Evolutionary conservation across 2,113 vertebrate genomes (phyloP), one percentile per base, ranked within the genome.

Genomic region (Zosterops borbonicus): DNA sequence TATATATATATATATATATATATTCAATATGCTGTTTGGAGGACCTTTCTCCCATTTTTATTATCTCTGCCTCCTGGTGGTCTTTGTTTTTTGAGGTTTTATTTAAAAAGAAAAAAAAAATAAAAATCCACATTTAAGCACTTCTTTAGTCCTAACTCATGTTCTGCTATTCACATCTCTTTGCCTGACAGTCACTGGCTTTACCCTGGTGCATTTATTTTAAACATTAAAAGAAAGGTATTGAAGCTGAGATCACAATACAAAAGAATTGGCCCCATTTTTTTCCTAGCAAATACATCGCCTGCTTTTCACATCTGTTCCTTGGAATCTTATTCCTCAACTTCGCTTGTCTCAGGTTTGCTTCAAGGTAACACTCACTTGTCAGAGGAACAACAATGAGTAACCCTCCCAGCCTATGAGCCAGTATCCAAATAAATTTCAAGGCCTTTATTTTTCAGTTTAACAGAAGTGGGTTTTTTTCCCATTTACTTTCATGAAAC

Each of bases 41-140:
- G 44, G 15, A 80, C 44, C 37, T 87, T 88, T 42, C 65, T 92
- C 41, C 77, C 15, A 76, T 67, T 82, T 76, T 83, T 86, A 85
- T 94, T 84, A 62, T 70, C 71, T 92, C 64, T 93, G 39, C 84
- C 79, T 93, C 93, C 86, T 92, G 82, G 63, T 55, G 69, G 35
- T 56, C 76, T 89, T 90, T 59, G 63, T 75, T 90, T 86, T 82
- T 77, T 5, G 2, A 58, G 19, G 7, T 74, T 65, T 77, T 37
- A 65, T 50, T 46, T 83, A 29, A 58, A 3, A 37, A 86, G 29
- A 31, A 3, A 37, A 37, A 35, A 35, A 67, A 42, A 60, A 92
- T 39, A 67, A 42, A 60, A 37, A 3, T 49, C 1, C 8, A 53
- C 64, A 93, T 95, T 89, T 55, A 95, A 75, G 35, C 50, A 21